Conservation (phyloP, 2,888 invertebrate genomes). For the Osmoderma eremita region DNA sequence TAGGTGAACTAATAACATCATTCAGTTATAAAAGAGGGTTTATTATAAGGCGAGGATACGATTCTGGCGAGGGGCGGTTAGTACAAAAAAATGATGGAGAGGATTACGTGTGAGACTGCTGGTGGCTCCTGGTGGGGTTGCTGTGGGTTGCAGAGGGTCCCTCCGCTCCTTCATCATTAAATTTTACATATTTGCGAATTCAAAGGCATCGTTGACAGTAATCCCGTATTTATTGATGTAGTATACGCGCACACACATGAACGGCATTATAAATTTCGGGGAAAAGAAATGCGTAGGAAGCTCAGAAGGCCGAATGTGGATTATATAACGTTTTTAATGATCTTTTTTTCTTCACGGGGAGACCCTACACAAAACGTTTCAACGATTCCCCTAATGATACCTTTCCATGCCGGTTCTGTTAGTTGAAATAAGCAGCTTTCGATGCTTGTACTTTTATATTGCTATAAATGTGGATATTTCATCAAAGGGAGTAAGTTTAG, state of each 20-base stretch:
- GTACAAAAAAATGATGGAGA: not conserved
- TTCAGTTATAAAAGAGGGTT: conserved; percentile 43
- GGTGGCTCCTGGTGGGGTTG: not conserved
- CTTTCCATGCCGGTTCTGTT: conserved; percentile 1
- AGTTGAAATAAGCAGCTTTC: conserved; percentile 6
- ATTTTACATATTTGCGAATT: conserved; percentile 29
- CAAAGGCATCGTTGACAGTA: conserved; percentile 32
- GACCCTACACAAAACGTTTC: conserved; percentile 22
- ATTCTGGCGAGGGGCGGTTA: not conserved
- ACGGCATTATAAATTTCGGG: not conserved
- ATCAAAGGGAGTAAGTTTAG: too few relatives aligned
- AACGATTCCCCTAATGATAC: conserved; percentile 22
- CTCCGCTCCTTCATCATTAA: conserved; percentile 9
- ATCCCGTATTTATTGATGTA: conserved; percentile 29
- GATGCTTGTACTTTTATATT: not conserved
- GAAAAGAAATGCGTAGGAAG: not conserved
- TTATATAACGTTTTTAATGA: conserved; percentile 30
- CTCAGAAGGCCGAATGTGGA: conserved; percentile 2
- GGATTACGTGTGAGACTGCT: not conserved
- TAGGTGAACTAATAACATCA: conserved; percentile 51
- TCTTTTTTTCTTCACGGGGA: conserved; percentile 9
- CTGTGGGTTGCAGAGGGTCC: not conserved
- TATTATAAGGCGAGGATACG: too few relatives aligned
- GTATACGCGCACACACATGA: conserved; percentile 1
- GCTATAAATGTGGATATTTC: too few relatives aligned